phyloP scores from a whole-genome alignment of 2,113 vertebrate species.

The Sinocyclocheilus grahami region DNA sequence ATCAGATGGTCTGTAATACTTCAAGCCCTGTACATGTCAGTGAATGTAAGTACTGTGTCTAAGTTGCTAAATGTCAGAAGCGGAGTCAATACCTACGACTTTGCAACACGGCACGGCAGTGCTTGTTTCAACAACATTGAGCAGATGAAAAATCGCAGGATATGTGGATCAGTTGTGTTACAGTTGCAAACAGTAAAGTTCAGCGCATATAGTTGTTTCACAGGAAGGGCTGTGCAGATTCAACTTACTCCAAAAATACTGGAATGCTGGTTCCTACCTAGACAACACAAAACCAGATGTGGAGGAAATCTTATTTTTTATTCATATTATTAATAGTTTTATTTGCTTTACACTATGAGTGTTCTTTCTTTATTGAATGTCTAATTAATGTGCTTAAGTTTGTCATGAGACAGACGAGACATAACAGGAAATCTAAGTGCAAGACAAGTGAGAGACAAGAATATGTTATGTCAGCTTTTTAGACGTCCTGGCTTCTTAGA shows the following conservation, averaged over 20 bases:
- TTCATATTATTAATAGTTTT: no score
- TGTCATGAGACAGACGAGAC: no score
- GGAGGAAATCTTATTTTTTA: no score
- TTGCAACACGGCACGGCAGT: neutral
- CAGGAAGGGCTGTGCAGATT: neutral
- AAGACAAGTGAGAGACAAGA: no score
- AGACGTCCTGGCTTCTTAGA: no score
- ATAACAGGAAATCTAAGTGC: no score
- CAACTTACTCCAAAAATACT: neutral
- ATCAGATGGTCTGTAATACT: neutral
- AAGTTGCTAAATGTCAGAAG: neutral
- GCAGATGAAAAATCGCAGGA: neutral
- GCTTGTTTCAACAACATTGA: neutral
- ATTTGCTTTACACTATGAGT: no score
- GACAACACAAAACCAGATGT: neutral
- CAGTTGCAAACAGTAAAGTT: neutral
- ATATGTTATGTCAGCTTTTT: no score
- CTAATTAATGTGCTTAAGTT: no score
- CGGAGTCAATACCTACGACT: neutral
- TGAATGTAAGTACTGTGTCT: neutral
- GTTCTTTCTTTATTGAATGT: no score
- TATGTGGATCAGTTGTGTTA: neutral
- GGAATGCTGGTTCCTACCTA: neutral
- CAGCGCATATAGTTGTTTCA: neutral
- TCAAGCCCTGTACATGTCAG: neutral